Evolutionary conservation across 1,140 invertebrate genomes (phyloP).

Genomic region (Listronotus oregonensis): DNA sequence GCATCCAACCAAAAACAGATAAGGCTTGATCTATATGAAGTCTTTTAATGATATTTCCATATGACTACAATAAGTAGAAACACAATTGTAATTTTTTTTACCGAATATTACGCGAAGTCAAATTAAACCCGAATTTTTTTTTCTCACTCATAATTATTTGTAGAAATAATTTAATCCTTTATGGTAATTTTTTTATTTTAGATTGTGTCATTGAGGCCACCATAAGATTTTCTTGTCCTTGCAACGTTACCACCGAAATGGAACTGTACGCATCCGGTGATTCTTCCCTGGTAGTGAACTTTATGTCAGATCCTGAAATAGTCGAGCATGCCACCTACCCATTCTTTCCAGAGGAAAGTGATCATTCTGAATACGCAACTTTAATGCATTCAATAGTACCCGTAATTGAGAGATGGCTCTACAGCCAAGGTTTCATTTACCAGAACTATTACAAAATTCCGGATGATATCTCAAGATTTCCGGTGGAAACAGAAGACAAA

Average conservation of each 20-base stretch:
- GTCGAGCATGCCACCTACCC: constrained; percentile 16
- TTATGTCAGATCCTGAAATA: not conserved
- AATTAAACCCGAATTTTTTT: too few species aligned
- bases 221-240: constrained; percentile 17
- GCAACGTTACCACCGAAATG: not conserved
- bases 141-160: too few species aligned
- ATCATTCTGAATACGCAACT: constrained; percentile 30
- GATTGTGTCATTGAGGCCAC: constrained; percentile 16
- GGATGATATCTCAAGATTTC: constrained; percentile 30
- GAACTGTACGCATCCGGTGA: constrained; percentile 10
- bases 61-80: too few species aligned
- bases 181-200: constrained; percentile 1
- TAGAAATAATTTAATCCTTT: too few species aligned
- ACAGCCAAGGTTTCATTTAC: constrained; percentile 33
- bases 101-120: too few species aligned
- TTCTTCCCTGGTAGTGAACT: constrained; percentile 10
- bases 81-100: too few species aligned
- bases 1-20: too few species aligned
- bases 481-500: constrained; percentile 16
- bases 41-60: too few species aligned
- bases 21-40: too few species aligned
- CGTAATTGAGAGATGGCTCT: constrained; percentile 34
- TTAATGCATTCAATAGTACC: constrained; percentile 5
- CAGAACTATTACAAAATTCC: constrained; percentile 35
- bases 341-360: constrained; percentile 7